Conservation (phyloP, 2,113 vertebrate species). For the Ophiodon elongatus region DNA sequence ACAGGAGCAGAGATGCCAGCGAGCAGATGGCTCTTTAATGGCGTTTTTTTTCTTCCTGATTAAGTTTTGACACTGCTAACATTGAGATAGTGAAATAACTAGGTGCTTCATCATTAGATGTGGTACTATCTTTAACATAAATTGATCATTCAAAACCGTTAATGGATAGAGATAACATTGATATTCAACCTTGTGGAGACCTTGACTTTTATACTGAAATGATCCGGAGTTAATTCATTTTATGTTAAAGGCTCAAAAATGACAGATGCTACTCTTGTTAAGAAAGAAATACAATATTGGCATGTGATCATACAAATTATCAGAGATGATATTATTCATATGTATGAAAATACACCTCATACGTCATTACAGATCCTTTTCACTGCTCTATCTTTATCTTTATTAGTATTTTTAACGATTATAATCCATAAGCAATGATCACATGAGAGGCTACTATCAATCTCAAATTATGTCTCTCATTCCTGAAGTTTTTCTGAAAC, state of each 20-base stretch:
- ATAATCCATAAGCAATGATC: neutral
- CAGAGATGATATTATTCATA: neutral
- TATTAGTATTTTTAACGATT: neutral
- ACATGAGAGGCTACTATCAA: neutral
- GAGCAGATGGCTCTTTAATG: slow-evolving; percentile 31
- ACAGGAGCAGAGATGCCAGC: slow-evolving; percentile 39
- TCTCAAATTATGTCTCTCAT: neutral
- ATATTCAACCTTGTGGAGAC: neutral
- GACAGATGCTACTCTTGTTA: neutral
- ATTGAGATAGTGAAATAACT: neutral
- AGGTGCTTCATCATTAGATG: neutral
- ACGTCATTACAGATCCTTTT: neutral
- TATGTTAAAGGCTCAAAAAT: neutral
- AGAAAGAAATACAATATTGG: neutral
- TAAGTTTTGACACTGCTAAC: neutral
- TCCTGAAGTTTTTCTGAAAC: slow-evolving; percentile 2
- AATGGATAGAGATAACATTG: slow-evolving; percentile 1
- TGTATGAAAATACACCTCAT: neutral
- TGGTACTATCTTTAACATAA: neutral
- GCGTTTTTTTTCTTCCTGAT: slow-evolving; percentile 1
- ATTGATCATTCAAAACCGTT: neutral
- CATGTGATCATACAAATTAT: neutral
- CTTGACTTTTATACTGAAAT: neutral
- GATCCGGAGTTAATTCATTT: neutral
- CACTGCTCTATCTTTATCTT: neutral